Conservation (phyloP, 2,888 invertebrate species). For the Polydrusus tereticollis region DNA sequence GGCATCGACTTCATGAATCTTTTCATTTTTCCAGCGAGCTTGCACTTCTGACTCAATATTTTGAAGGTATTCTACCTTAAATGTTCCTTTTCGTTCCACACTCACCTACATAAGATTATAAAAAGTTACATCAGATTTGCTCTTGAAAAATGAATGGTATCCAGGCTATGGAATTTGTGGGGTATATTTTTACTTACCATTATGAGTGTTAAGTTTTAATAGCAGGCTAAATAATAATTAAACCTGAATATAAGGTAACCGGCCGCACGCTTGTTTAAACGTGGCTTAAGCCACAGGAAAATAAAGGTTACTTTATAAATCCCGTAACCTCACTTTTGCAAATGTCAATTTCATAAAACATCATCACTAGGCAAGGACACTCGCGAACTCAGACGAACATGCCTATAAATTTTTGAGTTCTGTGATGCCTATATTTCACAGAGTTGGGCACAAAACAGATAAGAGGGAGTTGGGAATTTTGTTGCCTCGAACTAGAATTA, state of each 20-base stretch:
- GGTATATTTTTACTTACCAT: not conserved
- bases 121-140: constrained; percentile 13
- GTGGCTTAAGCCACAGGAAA: not conserved
- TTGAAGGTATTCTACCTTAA: constrained; percentile 93
- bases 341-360: too few species aligned
- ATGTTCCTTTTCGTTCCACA: constrained; percentile 90
- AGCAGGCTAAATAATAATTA: not conserved
- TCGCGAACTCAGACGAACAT: too few species aligned
- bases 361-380: too few species aligned
- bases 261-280: not conserved
- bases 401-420: too few species aligned
- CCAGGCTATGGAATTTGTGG: not conserved
- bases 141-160: not conserved
- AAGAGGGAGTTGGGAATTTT: too few species aligned
- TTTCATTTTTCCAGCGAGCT: constrained; percentile 85
- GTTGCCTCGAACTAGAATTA: too few species aligned
- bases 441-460: too few species aligned
- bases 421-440: too few species aligned
- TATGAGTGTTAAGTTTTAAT: not conserved
- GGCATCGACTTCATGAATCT: constrained; percentile 87
- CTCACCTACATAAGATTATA: constrained; percentile 54
- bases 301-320: too few species aligned
- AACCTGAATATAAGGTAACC: not conserved
- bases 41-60: constrained; percentile 91
- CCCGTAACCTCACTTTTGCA: not conserved